Evolutionary conservation across 2,113 vertebrate genomes (phyloP).

Genomic region (Condylura cristata): DNA sequence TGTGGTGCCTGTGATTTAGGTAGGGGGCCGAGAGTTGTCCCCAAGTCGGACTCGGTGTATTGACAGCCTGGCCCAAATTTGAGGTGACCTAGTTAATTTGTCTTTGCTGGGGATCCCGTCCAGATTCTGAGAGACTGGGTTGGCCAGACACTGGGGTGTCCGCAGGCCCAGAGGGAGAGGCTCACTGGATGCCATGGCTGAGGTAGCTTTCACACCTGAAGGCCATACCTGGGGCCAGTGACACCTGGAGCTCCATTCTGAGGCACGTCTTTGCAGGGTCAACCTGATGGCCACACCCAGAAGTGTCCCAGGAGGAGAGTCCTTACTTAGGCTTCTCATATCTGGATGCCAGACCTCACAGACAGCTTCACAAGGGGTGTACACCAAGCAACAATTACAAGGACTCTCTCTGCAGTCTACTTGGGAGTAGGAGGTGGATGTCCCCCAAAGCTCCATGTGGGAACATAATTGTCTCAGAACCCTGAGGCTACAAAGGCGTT

Average conservation of each 20-base stretch:
- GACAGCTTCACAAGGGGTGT: not conserved
- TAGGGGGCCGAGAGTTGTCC: not conserved
- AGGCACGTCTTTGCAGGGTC: not conserved
- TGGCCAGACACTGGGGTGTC: not conserved
- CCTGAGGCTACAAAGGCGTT: not conserved
- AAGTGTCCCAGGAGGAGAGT: rapidly evolving
- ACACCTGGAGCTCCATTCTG: not conserved
- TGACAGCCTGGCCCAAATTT: not conserved
- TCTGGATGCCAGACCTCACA: not conserved
- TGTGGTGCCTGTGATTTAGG: not conserved
- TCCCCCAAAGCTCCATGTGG: not conserved
- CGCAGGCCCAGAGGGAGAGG: not conserved
- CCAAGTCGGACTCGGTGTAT: not conserved
- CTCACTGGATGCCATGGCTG: not conserved
- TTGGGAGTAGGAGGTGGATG: not conserved
- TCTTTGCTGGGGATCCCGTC: not conserved
- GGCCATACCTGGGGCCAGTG: not conserved
- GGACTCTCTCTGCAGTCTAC: not conserved
- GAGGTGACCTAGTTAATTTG: not conserved
- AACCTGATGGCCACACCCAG: not conserved
- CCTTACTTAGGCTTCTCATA: not conserved
- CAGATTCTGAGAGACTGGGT: not conserved
- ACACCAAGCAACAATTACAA: not conserved
- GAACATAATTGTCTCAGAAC: not conserved
- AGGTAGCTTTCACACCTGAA: not conserved